Base-by-base conservation (phyloP, 1,140 invertebrate species). In the Delia radicum region DNA sequence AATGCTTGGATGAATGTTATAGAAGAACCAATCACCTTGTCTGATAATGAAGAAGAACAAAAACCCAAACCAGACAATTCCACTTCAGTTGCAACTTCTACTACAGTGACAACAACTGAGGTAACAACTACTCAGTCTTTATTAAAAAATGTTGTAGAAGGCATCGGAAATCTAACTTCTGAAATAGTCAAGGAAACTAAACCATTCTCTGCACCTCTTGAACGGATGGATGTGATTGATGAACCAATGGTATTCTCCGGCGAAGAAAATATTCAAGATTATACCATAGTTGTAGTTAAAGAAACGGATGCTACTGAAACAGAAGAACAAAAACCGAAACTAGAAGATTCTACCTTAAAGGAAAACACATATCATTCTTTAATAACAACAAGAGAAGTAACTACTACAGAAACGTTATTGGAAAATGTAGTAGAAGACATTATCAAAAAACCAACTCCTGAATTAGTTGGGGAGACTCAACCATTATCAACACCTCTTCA, bases 211-310 rank as follows among this genome's bases (percentile, higher is more conserved):
- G 27, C 12, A 31, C 5, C 15, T n/a, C n/a, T 33, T 0, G 65
- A n/a, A n/a, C n/a, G 86, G 87, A 85, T 87, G 84, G 81, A 82
- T 75, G 85, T 89, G 67, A 77, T 90, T 61, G 89, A 90, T 77
- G 87, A 89, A 78, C 86, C 88, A 62, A 88, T 90, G 75, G 80
- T 81, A n/a, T 87, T 89, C 62, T 85, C 86, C n/a, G 86, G 87
- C 61, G 87, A 87, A 65, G 73, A 69, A 69, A n/a, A 55, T 21
- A 18, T 55, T 21, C 18, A 21, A 18, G 10, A 21, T 21, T 5
- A 21, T 21, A 18, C 18, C 48, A 21, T 21, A 2, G 37, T 13
- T 42, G 6, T n/a, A 6, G 46, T n/a, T 3, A n/a, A 48, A 15
- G 15, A 48, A n/a, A 55, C 18, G 8, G 8, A 69, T n/a, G n/a